These are phyloP conservation scores for Sitodiplosis mosellana DNA, from an alignment of 1,140 invertebrate species.

Conservation along the genomic window DNA sequence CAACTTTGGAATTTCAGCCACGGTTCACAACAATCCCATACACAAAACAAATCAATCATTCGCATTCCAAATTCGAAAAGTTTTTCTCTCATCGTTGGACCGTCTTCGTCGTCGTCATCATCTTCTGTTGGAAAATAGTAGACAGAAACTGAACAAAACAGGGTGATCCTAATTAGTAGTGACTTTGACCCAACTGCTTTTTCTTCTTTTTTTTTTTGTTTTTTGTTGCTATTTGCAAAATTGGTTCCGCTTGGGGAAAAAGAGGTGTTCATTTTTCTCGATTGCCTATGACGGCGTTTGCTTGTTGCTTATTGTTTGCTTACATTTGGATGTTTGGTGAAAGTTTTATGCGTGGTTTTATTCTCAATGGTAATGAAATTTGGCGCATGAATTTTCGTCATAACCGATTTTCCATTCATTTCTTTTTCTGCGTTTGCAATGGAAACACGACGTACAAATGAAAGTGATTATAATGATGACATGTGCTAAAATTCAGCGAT, in stretches of 20 bases:
- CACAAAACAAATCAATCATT: slow-evolving; percentile 82
- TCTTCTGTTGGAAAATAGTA: slow-evolving; percentile 81
- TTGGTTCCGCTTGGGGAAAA: slow-evolving; percentile 19
- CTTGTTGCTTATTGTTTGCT: neutral
- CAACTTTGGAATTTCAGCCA: slow-evolving; percentile 83
- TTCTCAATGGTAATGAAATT: neutral
- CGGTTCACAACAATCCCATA: slow-evolving; percentile 88
- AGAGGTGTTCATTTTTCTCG: slow-evolving; percentile 27
- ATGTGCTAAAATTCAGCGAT: too few species aligned
- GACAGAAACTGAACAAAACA: slow-evolving; percentile 59
- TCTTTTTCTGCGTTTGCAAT: too few species aligned
- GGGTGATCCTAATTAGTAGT: slow-evolving; percentile 35
- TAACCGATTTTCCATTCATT: too few species aligned
- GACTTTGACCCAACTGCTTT: slow-evolving; percentile 43
- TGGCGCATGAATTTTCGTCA: too few species aligned
- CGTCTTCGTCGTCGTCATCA: slow-evolving; percentile 75
- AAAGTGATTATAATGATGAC: too few species aligned
- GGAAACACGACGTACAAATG: too few species aligned
- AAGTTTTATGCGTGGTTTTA: neutral
- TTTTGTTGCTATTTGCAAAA: neutral
- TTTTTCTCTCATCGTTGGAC: slow-evolving; percentile 73
- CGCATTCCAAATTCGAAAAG: slow-evolving; percentile 52
- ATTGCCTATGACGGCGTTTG: too few species aligned
- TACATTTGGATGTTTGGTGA: neutral
- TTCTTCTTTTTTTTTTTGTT: slow-evolving; percentile 9